Base-by-base conservation (phyloP, 2,888 invertebrate genomes). In the Drosophila prostipennis region DNA sequence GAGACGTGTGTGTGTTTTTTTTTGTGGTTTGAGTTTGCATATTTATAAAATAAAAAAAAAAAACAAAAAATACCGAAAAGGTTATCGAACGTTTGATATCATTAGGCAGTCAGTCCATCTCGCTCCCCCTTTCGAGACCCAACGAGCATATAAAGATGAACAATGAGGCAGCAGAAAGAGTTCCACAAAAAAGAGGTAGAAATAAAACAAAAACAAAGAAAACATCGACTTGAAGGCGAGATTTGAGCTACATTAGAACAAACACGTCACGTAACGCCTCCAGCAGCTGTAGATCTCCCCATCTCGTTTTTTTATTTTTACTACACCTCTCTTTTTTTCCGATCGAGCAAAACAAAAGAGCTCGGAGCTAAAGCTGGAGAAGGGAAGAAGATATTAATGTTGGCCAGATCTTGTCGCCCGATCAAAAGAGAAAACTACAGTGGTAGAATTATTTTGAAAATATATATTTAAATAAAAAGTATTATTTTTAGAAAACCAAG, bases 51-150 rank as follows among this genome's bases (percentile, higher is more conserved):
- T 10, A 59, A 32, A n/a, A 60, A 45, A 82, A 83, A 78, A 54
- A 13, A 57, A 37, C n/a, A 60, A 55, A 82, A 83, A 78, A 82
- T 78, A 74, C 77, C 71, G 29, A 71, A 82, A 79, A 89, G 90
- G 90, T 90, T 90, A 90, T 90, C 89, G 90, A 89, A 90, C 90
- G 90, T 82, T 90, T 90, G 85, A 90, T 90, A 87, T 87, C 83
- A 87, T 90, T 87, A 86, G 72, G 75, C 78, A 80, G 88, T 60
- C 78, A 80, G 88, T 60, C 80, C 78, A 61, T 80, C 72, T 76
- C 71, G 61, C 36, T 45, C 11, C 32, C 56, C 14, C 29, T 37
- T 76, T 68, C 16, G 23, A 19, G 32, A 43, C 37, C 34, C 64
- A 43, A 45, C 16, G 46, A 48, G 48, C 61, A 60, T 46, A 64